Evolutionary conservation across 2,797 vertebrate genomes (phyloP).

Genomic region (Chiloscyllium punctatum): DNA sequence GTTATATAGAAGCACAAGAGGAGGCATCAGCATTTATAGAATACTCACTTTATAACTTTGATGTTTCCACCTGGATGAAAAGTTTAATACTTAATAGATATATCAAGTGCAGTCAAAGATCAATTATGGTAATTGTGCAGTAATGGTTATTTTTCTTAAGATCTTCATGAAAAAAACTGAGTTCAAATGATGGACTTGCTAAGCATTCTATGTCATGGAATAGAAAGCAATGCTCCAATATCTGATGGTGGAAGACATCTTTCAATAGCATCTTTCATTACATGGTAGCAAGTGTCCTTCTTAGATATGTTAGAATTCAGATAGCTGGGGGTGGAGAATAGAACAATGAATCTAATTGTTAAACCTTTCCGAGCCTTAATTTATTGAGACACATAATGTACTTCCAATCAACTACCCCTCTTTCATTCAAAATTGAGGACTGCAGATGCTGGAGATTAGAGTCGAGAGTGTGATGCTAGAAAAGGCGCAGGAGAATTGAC

Average conservation of each 20-base stretch:
- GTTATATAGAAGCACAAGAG: background rate
- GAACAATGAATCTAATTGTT: too few relatives aligned
- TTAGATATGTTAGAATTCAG: too few relatives aligned
- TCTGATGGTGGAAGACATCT: background rate
- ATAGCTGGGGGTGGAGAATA: too few relatives aligned
- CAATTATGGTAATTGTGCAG: background rate
- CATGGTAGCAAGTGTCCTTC: background rate
- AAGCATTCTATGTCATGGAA: background rate
- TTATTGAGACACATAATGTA: background rate
- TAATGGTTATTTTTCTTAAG: background rate
- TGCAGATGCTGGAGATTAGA: too few relatives aligned
- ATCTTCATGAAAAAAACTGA: background rate
- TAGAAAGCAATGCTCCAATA: background rate
- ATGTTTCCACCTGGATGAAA: background rate
- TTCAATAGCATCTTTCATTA: background rate
- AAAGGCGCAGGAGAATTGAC: too few relatives aligned
- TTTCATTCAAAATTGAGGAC: too few relatives aligned
- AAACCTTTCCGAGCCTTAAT: background rate
- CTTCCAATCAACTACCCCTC: background rate
- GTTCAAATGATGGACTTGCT: too few relatives aligned
- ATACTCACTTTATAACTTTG: too few relatives aligned
- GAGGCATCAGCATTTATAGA: background rate
- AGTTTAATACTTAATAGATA: background rate
- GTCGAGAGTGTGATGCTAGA: too few relatives aligned
- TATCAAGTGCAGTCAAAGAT: background rate